A percentile compares a stretch with the other conserved stretches of the same genome.
Evolutionary conservation across 2,797 vertebrate species (phyloP).

Genomic region (Rousettus madagascariensis): DNA sequence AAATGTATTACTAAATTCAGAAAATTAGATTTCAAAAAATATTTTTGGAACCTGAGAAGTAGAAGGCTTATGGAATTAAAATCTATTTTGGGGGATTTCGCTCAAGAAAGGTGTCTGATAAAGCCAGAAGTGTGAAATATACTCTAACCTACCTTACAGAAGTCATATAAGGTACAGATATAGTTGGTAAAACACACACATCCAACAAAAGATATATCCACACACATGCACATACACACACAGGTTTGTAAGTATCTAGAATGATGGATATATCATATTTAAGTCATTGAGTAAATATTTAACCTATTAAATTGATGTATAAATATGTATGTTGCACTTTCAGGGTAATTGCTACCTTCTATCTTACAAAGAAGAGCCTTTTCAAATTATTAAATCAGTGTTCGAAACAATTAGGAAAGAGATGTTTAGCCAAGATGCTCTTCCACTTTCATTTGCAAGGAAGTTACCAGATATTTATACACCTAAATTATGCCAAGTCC

Average conservation of each 20-base stretch:
- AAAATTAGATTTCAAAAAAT: conserved; percentile 7
- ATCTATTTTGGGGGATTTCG: neutral
- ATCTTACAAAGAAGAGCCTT: neutral
- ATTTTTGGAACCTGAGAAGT: neutral
- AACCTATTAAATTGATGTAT: neutral
- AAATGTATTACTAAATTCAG: neutral
- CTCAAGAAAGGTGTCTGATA: neutral
- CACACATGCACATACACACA: no score
- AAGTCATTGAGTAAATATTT: neutral
- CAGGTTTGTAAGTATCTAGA: neutral
- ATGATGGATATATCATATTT: neutral
- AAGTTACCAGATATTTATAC: neutral
- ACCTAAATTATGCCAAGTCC: neutral
- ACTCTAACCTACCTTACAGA: neutral
- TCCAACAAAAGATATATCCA: neutral
- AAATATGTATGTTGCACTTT: neutral
- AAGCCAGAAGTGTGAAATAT: neutral
- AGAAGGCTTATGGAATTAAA: neutral
- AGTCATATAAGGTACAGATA: neutral
- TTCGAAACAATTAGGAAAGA: conserved; percentile 40
- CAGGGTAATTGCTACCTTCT: neutral
- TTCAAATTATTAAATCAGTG: neutral
- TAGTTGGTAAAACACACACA: neutral
- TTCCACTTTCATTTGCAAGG: neutral
- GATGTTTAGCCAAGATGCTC: neutral